phyloP scores from a whole-genome alignment of 2,888 invertebrate genomes.

The Apamea crenata region DNA sequence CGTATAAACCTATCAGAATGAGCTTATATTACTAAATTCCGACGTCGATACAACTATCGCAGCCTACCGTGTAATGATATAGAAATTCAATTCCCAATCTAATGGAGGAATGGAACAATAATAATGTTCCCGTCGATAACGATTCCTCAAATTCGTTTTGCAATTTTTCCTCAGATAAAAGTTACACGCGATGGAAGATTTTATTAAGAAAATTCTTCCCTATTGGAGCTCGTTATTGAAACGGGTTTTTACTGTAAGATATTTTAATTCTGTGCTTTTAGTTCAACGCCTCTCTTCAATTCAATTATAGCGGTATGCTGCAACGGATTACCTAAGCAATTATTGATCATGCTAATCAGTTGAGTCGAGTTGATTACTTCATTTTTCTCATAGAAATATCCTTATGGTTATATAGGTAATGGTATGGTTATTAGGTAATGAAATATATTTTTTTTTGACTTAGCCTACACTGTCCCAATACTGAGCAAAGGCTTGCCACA shows the following conservation, averaged over 20 bases:
- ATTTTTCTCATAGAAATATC: neutral
- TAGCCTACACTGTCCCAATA: too few species aligned
- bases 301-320: neutral
- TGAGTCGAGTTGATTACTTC: neutral
- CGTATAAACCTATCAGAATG: neutral
- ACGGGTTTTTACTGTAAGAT: neutral
- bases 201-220: conserved; percentile 37
- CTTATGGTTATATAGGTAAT: neutral
- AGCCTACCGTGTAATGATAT: conserved; percentile 34
- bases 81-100: conserved; percentile 50
- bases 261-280: neutral
- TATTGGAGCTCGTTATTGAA: conserved; percentile 11
- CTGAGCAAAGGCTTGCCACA: neutral
- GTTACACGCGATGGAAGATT: conserved; percentile 32
- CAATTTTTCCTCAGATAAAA: conserved; percentile 33
- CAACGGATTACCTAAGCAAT: neutral
- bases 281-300: neutral
- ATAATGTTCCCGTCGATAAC: conserved; percentile 41
- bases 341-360: neutral
- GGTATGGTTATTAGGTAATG: too few species aligned
- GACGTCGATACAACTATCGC: conserved; percentile 22
- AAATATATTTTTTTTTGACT: neutral
- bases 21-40: neutral
- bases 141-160: conserved; percentile 41
- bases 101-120: conserved; percentile 46